phyloP scores from a whole-genome alignment of 2,888 invertebrate genomes.

The Tipula unca region DNA sequence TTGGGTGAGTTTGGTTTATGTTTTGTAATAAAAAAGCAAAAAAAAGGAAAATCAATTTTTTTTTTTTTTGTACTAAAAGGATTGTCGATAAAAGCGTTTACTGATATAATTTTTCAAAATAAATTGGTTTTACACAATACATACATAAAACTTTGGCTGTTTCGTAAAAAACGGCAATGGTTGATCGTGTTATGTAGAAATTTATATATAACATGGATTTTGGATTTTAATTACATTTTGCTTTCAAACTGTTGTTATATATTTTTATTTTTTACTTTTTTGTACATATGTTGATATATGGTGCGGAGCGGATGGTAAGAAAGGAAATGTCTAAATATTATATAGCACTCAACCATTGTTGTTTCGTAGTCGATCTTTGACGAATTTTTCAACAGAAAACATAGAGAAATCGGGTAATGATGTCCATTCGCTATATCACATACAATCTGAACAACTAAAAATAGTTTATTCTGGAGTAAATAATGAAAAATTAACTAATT shows the following conservation, averaged over 20 bases:
- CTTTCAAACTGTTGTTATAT: not conserved
- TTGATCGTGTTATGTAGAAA: not conserved
- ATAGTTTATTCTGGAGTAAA: too few species aligned
- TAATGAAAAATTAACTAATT: too few species aligned
- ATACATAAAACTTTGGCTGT: not conserved
- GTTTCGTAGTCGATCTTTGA: too few species aligned
- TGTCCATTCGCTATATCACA: too few species aligned
- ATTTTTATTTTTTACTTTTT: not conserved
- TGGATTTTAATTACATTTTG: not conserved
- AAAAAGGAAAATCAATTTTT: not conserved
- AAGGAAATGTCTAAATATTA: too few species aligned
- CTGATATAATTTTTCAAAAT: slow-evolving; percentile 8
- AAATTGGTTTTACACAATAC: not conserved
- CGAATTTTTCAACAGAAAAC: too few species aligned
- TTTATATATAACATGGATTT: not conserved
- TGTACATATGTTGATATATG: not conserved
- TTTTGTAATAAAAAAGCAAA: not conserved
- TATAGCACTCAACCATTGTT: too few species aligned
- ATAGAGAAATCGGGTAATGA: too few species aligned
- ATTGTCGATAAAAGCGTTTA: slow-evolving; percentile 8
- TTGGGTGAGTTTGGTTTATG: not conserved
- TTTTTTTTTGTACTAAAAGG: not conserved
- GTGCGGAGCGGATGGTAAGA: too few species aligned
- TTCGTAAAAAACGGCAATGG: not conserved
- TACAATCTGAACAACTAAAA: too few species aligned